Evolutionary conservation across 2,888 invertebrate genomes (phyloP).

Genomic region (Dysmachus trigonus): DNA sequence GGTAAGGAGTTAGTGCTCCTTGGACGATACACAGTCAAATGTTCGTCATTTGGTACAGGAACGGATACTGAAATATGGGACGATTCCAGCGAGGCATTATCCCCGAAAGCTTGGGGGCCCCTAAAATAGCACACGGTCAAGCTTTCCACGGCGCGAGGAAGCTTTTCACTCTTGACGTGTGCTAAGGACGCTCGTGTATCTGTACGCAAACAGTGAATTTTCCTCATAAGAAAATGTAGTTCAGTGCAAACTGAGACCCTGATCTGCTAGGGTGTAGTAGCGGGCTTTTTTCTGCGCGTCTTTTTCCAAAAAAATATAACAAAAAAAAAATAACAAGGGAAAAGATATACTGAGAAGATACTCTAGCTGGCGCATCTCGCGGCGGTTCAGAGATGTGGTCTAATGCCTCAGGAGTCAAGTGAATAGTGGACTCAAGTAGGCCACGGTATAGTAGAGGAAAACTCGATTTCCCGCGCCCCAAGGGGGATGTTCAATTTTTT

Average conservation of each 20-base stretch:
- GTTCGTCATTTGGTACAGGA: not conserved
- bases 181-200: not conserved
- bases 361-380: not conserved
- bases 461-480: constrained; percentile 5
- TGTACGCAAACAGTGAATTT: constrained; percentile 28
- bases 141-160: not conserved
- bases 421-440: constrained; percentile 2
- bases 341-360: not conserved
- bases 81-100: not conserved
- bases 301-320: not conserved
- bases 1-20: not conserved
- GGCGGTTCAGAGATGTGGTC: constrained; percentile 1
- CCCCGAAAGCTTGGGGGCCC: not conserved
- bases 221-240: constrained; percentile 40
- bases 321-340: not conserved
- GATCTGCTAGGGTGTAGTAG: constrained; percentile 40
- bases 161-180: constrained; percentile 18
- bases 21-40: not conserved
- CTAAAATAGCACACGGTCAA: constrained; percentile 25
- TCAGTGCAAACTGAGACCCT: constrained; percentile 48
- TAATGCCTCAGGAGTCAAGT: not conserved
- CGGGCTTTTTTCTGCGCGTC: constrained; percentile 20
- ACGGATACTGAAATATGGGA: constrained; percentile 7
- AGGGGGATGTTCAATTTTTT: not conserved
- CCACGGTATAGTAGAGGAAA: not conserved